Conservation (phyloP, 2,888 invertebrate genomes). For the Eremobia ochroleuca region DNA sequence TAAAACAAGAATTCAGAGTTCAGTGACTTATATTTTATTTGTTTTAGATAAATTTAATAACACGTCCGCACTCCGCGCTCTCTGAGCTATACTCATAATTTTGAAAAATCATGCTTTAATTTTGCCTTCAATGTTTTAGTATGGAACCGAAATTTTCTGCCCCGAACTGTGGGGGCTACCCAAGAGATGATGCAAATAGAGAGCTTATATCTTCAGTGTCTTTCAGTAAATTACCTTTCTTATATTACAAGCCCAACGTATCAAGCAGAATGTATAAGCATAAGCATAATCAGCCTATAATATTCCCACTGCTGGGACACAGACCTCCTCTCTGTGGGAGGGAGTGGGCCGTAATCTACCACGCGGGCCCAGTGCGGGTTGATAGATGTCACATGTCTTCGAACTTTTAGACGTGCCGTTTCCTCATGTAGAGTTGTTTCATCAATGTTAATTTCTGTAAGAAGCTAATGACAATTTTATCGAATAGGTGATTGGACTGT, state of each 20-base stretch:
- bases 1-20: too few species aligned
- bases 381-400: neutral
- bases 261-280: neutral
- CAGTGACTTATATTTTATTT: too few species aligned
- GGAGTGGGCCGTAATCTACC: neutral
- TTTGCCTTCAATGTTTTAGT: neutral
- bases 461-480: neutral
- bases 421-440: neutral
- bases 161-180: neutral
- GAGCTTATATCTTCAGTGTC: neutral
- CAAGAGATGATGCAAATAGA: neutral
- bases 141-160: neutral
- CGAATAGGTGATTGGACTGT: slow-evolving; percentile 12
- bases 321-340: neutral
- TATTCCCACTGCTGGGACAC: neutral
- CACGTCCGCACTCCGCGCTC: too few species aligned
- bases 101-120: neutral
- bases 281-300: neutral
- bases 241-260: neutral
- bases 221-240: neutral
- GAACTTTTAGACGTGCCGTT: neutral
- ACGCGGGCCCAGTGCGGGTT: neutral
- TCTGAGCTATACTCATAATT: too few species aligned
- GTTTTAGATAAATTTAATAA: too few species aligned
- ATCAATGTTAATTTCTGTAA: neutral